Conservation (phyloP, 2,888 invertebrate species). For the Lobophora halterata region DNA sequence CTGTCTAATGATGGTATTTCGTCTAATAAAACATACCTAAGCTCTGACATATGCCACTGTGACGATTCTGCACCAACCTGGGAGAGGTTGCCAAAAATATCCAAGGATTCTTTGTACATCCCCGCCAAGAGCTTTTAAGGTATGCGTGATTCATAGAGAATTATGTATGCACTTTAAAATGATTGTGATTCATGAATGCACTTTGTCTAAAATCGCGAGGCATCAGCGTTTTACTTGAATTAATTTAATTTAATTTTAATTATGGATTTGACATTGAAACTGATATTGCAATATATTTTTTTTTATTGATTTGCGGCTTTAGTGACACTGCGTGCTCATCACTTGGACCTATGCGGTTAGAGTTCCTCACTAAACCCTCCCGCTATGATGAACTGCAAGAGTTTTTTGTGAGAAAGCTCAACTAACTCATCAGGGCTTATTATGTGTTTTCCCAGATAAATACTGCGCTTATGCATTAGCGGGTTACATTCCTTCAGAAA, state of each 20-base stretch:
- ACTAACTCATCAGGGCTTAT: too few relatives aligned
- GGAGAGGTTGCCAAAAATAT: constrained; percentile 68
- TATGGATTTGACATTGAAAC: constrained; percentile 4
- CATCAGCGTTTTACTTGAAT: neutral
- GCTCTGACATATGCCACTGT: constrained; percentile 36
- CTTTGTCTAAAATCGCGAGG: constrained; percentile 11
- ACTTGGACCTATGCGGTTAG: too few relatives aligned
- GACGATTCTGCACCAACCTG: constrained; percentile 51
- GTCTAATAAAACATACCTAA: constrained; percentile 24
- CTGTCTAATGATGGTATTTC: constrained; percentile 23
- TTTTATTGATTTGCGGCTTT: too few relatives aligned
- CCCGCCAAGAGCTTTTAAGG: constrained; percentile 28
- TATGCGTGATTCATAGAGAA: constrained; percentile 45
- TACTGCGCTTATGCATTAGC: too few relatives aligned
- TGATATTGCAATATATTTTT: constrained; percentile 2
- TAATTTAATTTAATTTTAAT: too few relatives aligned
- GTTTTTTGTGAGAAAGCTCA: too few relatives aligned
- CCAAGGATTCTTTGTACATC: constrained; percentile 30
- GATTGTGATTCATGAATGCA: constrained; percentile 31
- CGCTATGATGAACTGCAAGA: too few relatives aligned
- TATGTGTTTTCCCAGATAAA: too few relatives aligned
- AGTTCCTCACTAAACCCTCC: too few relatives aligned
- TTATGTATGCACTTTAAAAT: constrained; percentile 33
- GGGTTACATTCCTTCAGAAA: too few relatives aligned
- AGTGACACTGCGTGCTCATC: too few relatives aligned